Evolutionary conservation across 2,888 invertebrate species (phyloP), one percentile per base, ranked within the genome.

Genomic region (Seladonia tumulorum): DNA sequence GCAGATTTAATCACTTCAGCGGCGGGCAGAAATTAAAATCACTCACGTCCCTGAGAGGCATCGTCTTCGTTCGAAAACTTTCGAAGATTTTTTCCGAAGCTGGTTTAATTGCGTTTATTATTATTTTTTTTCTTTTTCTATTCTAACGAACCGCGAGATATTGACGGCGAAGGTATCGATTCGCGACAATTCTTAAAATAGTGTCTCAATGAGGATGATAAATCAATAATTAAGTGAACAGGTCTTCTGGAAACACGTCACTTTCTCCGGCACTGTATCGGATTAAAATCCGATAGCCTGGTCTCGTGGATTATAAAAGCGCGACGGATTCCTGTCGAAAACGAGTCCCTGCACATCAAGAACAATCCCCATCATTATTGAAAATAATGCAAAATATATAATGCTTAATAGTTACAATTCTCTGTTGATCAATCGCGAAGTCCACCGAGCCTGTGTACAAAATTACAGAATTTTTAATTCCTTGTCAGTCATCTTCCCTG

Each of bases 161-260:
- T 63, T 16, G 29, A 25, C 29, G 16, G 14, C 63, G 12, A 63
- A 18, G 16, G 35, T 35, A 66, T 66, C 35, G 66, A 35, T 66
- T 66, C 60, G 25, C 7, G 14, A 29, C 29, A 7, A 66, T 35
- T 66, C 66, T 35, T 35, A 66, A 66, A 66, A 66, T 66, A 66
- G 66, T 10, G 35, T 18, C 0, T 66, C 35, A 29, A 66, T 35
- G 18, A 29, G 35, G 66, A 66, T 66, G 35, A 35, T 66, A 35
- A 66, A 66, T 66, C 66, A 35, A 66, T 66, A 66, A 66, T 66
- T 35, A 66, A 66, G 35, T 18, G 66, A 66, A 66, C 35, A 35
- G 7, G 8, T 35, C 35, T 66, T 8, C 18, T 35, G 66, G 35
- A 66, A 66, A 35, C 35, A 18, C 18, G 66, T 16, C 66, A 66